A percentile compares a stretch with the other conserved stretches of the same genome.
These are phyloP conservation scores for Galemys pyrenaicus DNA, from an alignment of 2,113 vertebrate genomes.

Conservation along the genomic window DNA sequence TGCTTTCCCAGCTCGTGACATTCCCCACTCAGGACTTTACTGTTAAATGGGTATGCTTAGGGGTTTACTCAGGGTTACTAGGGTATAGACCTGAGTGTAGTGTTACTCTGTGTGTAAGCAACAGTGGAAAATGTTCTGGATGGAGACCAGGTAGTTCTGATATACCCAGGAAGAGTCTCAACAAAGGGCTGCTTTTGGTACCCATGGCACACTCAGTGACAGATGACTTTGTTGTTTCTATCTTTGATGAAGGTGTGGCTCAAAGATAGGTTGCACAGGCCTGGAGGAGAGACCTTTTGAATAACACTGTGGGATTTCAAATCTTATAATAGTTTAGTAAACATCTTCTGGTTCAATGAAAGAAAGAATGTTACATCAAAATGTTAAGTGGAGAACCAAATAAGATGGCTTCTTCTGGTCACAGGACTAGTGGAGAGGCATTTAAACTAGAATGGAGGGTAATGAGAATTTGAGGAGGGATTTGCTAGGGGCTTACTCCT, in stretches of 20 bases:
- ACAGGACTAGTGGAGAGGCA: neutral
- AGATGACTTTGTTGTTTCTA: neutral
- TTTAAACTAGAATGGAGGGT: neutral
- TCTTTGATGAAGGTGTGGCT: neutral
- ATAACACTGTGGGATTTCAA: neutral
- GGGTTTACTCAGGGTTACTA: neutral
- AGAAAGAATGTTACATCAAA: neutral
- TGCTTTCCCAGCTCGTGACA: neutral
- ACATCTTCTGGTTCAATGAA: neutral
- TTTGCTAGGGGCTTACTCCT: neutral
- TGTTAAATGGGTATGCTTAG: neutral
- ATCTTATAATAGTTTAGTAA: neutral
- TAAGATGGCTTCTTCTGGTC: neutral
- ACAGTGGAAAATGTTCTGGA: neutral
- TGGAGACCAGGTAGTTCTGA: neutral
- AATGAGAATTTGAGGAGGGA: neutral
- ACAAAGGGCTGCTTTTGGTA: neutral
- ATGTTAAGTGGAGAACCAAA: neutral
- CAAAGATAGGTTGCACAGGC: neutral
- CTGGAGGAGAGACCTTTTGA: neutral
- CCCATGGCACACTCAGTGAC: neutral
- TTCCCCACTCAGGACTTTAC: neutral
- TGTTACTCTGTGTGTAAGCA: neutral
- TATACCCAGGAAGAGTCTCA: neutral
- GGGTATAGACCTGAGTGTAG: neutral